Evolutionary conservation across 1,140 invertebrate genomes (phyloP).

Genomic region (Hypsibius dujardini): DNA sequence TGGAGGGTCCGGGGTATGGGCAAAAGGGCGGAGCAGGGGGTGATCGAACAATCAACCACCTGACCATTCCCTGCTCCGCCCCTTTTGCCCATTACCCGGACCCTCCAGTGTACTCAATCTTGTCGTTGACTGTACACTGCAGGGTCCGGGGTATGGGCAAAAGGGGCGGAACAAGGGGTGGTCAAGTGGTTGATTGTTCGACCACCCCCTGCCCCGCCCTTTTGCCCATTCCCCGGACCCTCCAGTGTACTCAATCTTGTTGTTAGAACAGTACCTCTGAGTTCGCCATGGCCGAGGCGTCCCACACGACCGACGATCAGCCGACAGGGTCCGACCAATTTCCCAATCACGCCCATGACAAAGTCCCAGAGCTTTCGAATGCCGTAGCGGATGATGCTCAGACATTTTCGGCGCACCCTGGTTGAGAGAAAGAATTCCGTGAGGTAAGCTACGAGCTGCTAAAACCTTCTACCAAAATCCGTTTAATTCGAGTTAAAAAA

Average conservation of each 20-base stretch:
- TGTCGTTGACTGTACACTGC: constrained; percentile 46
- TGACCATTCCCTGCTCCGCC: no score
- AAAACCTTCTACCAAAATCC: no score
- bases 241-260: no score
- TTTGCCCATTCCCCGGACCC: no score
- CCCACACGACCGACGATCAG: constrained; percentile 87
- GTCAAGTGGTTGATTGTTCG: no score
- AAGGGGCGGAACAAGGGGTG: no score
- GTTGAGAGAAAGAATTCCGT: not conserved
- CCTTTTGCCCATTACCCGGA: constrained; percentile 20
- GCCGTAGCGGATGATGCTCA: constrained; percentile 44
- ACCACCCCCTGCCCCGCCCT: no score
- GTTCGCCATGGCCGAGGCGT: constrained; percentile 84
- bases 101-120: constrained; percentile 75
- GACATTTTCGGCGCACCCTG: not conserved
- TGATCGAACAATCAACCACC: no score
- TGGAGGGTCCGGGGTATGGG: no score
- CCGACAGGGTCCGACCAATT: constrained; percentile 76
- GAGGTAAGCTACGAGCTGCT: not conserved
- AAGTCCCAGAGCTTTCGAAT: constrained; percentile 92
- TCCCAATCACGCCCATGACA: constrained; percentile 77
- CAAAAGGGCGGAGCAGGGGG: no score
- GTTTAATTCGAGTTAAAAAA: no score
- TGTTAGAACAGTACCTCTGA: constrained; percentile 47
- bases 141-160: no score